These are phyloP conservation scores for Rallus crepitans DNA, from an alignment of 2,797 vertebrate genomes.

Conservation along the genomic window DNA sequence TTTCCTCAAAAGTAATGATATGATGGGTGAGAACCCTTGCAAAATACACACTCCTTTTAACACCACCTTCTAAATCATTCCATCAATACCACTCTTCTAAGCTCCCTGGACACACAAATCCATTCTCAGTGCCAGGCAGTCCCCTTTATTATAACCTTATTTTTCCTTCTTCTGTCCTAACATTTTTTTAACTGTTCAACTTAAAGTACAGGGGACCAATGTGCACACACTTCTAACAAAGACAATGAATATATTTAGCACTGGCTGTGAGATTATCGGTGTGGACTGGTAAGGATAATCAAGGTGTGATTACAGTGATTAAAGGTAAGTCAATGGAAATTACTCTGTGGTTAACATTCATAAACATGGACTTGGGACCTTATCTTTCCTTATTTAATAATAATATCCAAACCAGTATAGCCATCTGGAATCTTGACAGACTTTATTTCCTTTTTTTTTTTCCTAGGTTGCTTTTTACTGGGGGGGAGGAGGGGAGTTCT, in stretches of 20 bases:
- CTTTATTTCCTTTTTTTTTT: not conserved
- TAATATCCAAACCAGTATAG: not conserved
- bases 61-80: not conserved
- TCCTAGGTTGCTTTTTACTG: too few species aligned
- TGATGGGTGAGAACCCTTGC: not conserved
- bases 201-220: not conserved
- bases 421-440: accelerated
- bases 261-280: not conserved
- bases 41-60: not conserved
- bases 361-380: not conserved
- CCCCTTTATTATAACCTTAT: not conserved
- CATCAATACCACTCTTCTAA: not conserved
- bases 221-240: not conserved
- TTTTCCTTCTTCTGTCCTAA: not conserved
- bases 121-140: not conserved
- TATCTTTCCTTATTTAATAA: not conserved
- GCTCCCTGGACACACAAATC: not conserved
- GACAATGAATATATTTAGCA: not conserved
- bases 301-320: not conserved
- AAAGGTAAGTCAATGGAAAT: not conserved
- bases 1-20: not conserved
- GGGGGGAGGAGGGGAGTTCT: too few species aligned
- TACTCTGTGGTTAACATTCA: not conserved
- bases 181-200: not conserved
- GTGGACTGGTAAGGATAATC: not conserved